These are phyloP conservation scores for Amphipoea oculea DNA, from an alignment of 2,888 invertebrate species.

Conservation along the genomic window DNA sequence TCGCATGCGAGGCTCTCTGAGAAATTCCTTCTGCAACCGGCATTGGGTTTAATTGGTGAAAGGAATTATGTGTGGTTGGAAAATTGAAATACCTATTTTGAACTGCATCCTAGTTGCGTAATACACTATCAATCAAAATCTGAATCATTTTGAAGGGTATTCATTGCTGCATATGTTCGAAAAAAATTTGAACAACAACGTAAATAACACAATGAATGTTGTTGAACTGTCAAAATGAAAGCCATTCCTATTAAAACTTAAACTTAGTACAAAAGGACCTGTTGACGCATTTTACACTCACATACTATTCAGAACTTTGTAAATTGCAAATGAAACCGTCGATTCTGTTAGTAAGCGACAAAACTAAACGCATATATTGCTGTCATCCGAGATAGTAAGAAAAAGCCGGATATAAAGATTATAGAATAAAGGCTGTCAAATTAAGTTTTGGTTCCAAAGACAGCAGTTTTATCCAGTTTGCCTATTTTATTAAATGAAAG, in stretches of 20 bases:
- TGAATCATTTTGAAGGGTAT: too few relatives aligned
- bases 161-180: too few relatives aligned
- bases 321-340: not conserved
- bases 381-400: not conserved
- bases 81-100: slow-evolving; percentile 16
- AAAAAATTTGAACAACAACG: too few relatives aligned
- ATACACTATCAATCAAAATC: too few relatives aligned
- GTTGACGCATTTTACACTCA: not conserved
- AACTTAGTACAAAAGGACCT: not conserved
- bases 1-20: slow-evolving; percentile 57
- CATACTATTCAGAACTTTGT: not conserved
- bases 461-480: not conserved
- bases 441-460: not conserved
- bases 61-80: slow-evolving; percentile 39
- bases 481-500: not conserved
- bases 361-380: not conserved
- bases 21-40: slow-evolving; percentile 51
- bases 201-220: too few relatives aligned
- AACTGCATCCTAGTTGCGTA: not conserved
- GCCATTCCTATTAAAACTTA: not conserved
- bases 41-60: slow-evolving; percentile 56
- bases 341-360: not conserved
- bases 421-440: not conserved
- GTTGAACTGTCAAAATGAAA: too few relatives aligned
- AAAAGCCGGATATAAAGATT: not conserved